Evolutionary conservation across 2,888 invertebrate genomes (phyloP).

Genomic region (Hydroisotoma schaefferi): DNA sequence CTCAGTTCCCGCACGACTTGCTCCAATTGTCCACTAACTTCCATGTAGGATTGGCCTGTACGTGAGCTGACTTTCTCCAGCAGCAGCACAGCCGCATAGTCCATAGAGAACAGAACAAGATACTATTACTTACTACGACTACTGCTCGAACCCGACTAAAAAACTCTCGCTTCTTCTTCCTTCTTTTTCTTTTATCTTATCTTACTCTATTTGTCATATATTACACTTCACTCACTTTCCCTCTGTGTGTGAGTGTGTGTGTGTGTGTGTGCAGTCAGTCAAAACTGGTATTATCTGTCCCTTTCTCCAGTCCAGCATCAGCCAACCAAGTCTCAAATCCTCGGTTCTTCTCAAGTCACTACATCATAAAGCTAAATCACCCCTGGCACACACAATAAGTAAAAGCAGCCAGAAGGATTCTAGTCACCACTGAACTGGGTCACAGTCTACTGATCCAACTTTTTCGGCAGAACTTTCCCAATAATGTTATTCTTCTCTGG

Average conservation of each 20-base stretch:
- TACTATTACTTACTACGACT: not conserved
- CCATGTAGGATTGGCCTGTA: slow-evolving; percentile 28
- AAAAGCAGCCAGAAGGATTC: too few relatives aligned
- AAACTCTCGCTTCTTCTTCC: not conserved
- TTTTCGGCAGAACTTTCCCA: too few relatives aligned
- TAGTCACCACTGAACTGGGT: too few relatives aligned
- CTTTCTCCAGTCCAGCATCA: too few relatives aligned
- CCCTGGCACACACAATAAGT: too few relatives aligned
- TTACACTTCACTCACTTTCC: slow-evolving; percentile 5
- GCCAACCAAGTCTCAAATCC: too few relatives aligned
- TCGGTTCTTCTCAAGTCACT: too few relatives aligned
- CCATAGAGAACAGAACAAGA: slow-evolving; percentile 3
- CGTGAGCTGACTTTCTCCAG: slow-evolving; percentile 42
- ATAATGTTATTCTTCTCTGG: too few relatives aligned
- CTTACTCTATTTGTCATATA: not conserved
- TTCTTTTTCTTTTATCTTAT: slow-evolving; percentile 7
- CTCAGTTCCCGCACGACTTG: slow-evolving; percentile 32
- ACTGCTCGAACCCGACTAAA: not conserved
- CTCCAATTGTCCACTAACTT: slow-evolving; percentile 39
- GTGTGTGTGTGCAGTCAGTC: not conserved
- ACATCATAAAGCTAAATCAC: too few relatives aligned
- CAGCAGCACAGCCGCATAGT: slow-evolving; percentile 13
- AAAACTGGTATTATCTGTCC: slow-evolving; percentile 4
- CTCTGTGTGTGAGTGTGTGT: too few relatives aligned
- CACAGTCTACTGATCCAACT: too few relatives aligned